phyloP scores from a whole-genome alignment of 2,113 vertebrate genomes.

The Hassar affinis region DNA sequence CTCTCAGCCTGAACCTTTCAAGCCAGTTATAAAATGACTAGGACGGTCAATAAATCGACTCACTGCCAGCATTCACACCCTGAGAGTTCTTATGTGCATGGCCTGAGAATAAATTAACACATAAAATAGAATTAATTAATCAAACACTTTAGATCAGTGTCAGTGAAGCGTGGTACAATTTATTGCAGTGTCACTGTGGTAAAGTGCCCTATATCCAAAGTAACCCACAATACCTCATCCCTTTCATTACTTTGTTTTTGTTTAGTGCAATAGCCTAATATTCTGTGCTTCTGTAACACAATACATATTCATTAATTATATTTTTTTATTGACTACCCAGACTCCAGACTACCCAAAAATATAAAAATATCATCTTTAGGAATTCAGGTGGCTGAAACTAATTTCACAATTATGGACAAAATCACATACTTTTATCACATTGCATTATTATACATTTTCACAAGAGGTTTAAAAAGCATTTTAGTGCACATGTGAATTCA shows the following conservation, averaged over 20 bases:
- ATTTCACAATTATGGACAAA: neutral
- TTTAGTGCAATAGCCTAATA: neutral
- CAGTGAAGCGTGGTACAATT: neutral
- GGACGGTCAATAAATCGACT: neutral
- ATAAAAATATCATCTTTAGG: neutral
- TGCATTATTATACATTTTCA: neutral
- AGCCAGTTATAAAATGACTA: constrained; percentile 3
- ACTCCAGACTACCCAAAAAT: no score
- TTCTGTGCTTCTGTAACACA: neutral
- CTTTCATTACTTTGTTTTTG: neutral
- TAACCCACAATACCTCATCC: neutral
- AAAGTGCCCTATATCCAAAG: neutral
- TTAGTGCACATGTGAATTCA: neutral
- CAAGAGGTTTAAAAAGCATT: neutral
- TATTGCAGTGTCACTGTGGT: neutral
- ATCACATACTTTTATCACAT: no score
- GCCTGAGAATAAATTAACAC: neutral
- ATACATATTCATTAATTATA: neutral
- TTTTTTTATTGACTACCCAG: neutral
- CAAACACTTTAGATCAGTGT: neutral
- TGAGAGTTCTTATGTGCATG: neutral
- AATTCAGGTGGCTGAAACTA: neutral
- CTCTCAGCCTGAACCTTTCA: neutral
- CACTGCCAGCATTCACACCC: neutral
- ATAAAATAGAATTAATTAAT: neutral